Base-by-base conservation (phyloP, 2,888 invertebrate species). In the Dolomedes plantarius region DNA sequence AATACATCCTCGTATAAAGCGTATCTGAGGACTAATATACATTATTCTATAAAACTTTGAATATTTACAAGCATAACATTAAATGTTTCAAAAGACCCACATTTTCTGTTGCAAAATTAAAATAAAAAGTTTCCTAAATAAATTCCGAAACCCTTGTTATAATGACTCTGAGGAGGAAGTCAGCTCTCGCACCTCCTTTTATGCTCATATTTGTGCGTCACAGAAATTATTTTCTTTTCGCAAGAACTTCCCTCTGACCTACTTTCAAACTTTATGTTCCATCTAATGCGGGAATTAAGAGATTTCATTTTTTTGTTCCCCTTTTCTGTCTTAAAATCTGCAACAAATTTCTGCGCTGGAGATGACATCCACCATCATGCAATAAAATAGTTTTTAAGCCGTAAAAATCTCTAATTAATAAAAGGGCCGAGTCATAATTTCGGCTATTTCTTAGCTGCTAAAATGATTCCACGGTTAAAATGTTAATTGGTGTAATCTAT, bases 251-350 rank as follows among this genome's bases (percentile, higher is more conserved):
- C 23, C 23, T 56, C 5, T 56, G 56, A 56, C 56, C 56, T 56
- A 56, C 56, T 56, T 56, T 56, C 16, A 2, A 56, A 56, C 23
- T 56, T 56, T 56, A 56, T 56, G 56, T 56, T 56, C 56, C 16
- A 11, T 3, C 56, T 56, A 56, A 56, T 56, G 56, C 56, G 56
- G 23, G 23, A 3, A 56, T 56, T 56, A 56, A 56, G 23, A 23
- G 23, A 1, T 56, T 56, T 16, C 41, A n/a, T 56, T 56, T 56
- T 16, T 46, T 56, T 56, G 5, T 23, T 23, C 3, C 5, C 56
- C 16, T 56, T 3, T 23, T 23, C 1, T 16, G 56, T 23, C 56
- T 56, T 56, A 23, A 56, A 23, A 23, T 56, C 16, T 56, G 5
- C 23, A 19, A 56, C 3, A 56, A 23, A 23, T 56, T 56, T 56